Base-by-base conservation (phyloP, 2,888 invertebrate species). In the Hermodice carunculata region DNA sequence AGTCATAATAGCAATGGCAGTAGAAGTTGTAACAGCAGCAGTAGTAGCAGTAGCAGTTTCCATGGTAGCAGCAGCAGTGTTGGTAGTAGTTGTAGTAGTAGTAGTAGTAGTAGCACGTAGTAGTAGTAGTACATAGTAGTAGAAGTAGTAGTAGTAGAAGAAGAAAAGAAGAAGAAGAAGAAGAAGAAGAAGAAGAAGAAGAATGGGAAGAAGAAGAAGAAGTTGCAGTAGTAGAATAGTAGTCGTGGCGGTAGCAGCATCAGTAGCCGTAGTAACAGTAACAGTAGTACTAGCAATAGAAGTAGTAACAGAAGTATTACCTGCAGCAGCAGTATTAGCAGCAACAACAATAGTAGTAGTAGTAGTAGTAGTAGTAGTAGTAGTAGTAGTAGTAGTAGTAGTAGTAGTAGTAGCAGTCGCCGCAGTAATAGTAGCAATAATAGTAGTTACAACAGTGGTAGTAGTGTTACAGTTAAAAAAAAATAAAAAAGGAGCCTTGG, bases 401-500 rank as follows among this genome's bases (percentile, higher is more conserved):
- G 48, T 46, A 22, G 48, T 46, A 22, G 48, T 46, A 22, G 48
- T 46, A 22, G n/a, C n/a, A n/a, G n/a, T n/a, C n/a, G n/a, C n/a
- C n/a, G n/a, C n/a, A n/a, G n/a, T n/a, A n/a, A n/a, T 14, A 17
- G 48, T 46, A 22, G 48, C 19, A 22, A 22, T 46, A 22, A 22
- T 46, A 22, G 48, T 46, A 22, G 48, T 46, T 14, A 22, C 19
- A 22, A 22, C 19, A 22, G 48, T 46, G 48, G 48, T 46, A 22
- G 48, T 46, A 22, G 48, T 46, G 48, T 40, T 40, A 40, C 17
- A 40, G 17, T 40, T 17, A 40, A 40, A 70, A 87, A 88, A 64
- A 83, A 84, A 22, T n/a, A n/a, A n/a, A n/a, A n/a, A n/a, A n/a
- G n/a, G n/a, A n/a, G n/a, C n/a, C n/a, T n/a, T n/a, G n/a, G n/a